Evolutionary conservation across 2,888 invertebrate species (phyloP).

Genomic region (Philopedon plagiatum): DNA sequence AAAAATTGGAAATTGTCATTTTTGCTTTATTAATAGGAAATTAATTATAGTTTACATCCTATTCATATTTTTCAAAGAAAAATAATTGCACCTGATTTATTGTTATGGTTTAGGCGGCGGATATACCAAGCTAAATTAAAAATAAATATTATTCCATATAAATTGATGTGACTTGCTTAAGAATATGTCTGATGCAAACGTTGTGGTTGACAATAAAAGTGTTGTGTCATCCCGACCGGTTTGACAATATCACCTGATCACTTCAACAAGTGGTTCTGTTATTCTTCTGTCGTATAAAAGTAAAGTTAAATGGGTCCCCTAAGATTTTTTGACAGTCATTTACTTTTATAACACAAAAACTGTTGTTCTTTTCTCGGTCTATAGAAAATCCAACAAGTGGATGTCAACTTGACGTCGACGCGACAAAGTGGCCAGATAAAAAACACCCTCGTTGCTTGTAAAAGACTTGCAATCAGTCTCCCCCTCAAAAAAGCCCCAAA

Average conservation of each 20-base stretch:
- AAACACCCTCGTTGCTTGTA: slow-evolving; percentile 68
- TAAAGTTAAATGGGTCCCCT: slow-evolving; percentile 48
- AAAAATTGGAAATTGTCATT: slow-evolving; percentile 26
- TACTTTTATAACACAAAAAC: slow-evolving; percentile 61
- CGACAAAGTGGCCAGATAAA: slow-evolving; percentile 69
- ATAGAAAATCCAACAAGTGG: slow-evolving; percentile 66
- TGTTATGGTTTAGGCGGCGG: slow-evolving; percentile 33
- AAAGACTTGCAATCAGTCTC: slow-evolving; percentile 64
- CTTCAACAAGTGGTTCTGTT: slow-evolving; percentile 46
- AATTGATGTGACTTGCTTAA: slow-evolving; percentile 16
- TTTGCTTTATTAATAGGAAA: slow-evolving; percentile 23
- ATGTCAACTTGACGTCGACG: slow-evolving; percentile 67
- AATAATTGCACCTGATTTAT: slow-evolving; percentile 36
- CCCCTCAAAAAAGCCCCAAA: slow-evolving; percentile 58
- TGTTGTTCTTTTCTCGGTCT: slow-evolving; percentile 60
- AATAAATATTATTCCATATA: slow-evolving; percentile 38
- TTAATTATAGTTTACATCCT: slow-evolving; percentile 27
- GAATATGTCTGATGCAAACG: slow-evolving; percentile 33
- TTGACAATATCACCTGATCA: slow-evolving; percentile 48
- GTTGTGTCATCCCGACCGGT: slow-evolving; percentile 41
- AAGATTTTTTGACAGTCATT: slow-evolving; percentile 59
- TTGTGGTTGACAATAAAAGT: slow-evolving; percentile 49
- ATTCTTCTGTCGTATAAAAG: slow-evolving; percentile 36
- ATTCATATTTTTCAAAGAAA: slow-evolving; percentile 32
- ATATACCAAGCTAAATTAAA: slow-evolving; percentile 33